Base-by-base conservation (phyloP, 64 coral and sea anemone species). In the Pocillopora verrucosa region DNA sequence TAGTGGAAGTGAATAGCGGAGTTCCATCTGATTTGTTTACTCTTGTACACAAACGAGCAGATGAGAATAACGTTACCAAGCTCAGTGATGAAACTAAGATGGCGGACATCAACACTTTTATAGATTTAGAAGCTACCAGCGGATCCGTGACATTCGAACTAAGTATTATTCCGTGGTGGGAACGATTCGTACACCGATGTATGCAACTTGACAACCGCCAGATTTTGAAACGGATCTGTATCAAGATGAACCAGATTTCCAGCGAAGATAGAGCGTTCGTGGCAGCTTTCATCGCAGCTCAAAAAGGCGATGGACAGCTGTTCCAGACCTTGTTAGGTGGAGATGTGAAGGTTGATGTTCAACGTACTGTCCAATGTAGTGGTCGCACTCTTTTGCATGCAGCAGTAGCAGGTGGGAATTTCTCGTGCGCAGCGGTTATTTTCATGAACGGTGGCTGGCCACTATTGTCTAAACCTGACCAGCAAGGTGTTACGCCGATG, bases 221-320 rank as follows among this genome's bases (percentile, higher is more conserved):
- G 61, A 92, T 86, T 14, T 77, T 84, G 56, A 86, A 84, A 51
- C 77, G 90, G 37, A 72, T 92, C 59, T 60, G 72, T 3, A 78
- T 92, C 5, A 92, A 87, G 86, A 92, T 92, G 90, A 92, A 92
- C 72, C 90, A 92, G 61, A 92, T 92, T 51, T 87, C 83, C 61
- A 76, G 83, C 16, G 90, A 92, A 26, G 90, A 92, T 61, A 87
- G 90, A 73, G 83, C 86, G 16, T 92, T 92, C 36, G 90, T 92
- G 16, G 90, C 90, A 16, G 90, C 84, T 5, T 92, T 92, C 79
- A 92, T 92, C 61, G 90, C 83, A 73, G 90, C 90, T 16, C 86
- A 86, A n/a, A 79, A 86, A 87, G 90, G 90, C 2, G 72, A 92
- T 65, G 63, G 73, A 19, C 65, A 78, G n/a, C 45, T 92, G 25